Conservation (phyloP, 2,113 vertebrate genomes). For the Apodemus sylvaticus region DNA sequence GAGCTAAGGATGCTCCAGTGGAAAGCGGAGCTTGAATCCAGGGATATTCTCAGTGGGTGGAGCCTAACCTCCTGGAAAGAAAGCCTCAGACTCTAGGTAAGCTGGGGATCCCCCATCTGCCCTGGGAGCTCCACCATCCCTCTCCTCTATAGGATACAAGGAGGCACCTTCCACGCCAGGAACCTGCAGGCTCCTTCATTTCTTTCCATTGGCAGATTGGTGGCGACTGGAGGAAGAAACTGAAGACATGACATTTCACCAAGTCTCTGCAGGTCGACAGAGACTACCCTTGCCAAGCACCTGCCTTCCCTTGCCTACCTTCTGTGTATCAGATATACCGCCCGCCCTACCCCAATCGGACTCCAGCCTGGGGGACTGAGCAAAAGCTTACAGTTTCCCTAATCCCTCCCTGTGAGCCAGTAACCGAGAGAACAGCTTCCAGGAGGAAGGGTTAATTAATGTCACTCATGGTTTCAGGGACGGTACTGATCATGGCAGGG, state of each 20-base stretch:
- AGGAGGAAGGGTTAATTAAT: no score
- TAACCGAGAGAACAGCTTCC: background rate
- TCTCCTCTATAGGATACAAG: background rate
- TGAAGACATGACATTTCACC: background rate
- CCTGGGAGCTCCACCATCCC: background rate
- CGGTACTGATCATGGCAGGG: background rate
- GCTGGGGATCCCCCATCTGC: background rate
- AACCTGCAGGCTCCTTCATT: fast-evolving
- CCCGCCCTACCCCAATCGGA: background rate
- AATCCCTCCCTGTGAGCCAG: background rate
- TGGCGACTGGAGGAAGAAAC: background rate
- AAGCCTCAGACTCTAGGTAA: background rate
- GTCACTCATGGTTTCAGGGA: background rate
- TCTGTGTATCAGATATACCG: background rate
- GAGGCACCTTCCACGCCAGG: fast-evolving
- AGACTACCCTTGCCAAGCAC: background rate
- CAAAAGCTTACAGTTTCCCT: background rate
- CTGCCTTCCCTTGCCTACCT: background rate
- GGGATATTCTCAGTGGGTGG: background rate
- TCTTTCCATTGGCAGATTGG: background rate
- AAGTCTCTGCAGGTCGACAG: background rate
- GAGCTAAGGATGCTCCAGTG: background rate
- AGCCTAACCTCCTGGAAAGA: background rate
- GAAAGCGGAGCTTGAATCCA: background rate
- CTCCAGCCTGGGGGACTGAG: background rate